Conservation (phyloP, 2,888 invertebrate genomes). For the Eristalis pertinax region DNA sequence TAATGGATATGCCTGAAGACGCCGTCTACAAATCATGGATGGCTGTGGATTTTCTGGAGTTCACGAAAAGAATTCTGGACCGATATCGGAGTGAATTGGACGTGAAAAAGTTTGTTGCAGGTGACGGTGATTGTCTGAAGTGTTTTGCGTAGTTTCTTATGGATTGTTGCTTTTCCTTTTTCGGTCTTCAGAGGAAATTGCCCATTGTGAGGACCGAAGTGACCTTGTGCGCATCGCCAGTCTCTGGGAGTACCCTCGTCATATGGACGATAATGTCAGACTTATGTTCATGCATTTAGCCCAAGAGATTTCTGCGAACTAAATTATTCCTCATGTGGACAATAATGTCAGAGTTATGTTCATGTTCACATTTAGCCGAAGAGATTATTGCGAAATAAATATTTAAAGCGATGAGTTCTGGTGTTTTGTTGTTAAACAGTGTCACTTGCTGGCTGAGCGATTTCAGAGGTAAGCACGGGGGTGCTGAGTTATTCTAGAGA, state of each 20-base stretch:
- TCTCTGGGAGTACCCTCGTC: conserved; percentile 78
- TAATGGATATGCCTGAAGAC: conserved; percentile 74
- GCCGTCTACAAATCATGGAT: conserved; percentile 78
- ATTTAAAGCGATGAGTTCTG: not conserved
- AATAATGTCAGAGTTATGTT: conserved; percentile 75
- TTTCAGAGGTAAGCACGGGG: not conserved
- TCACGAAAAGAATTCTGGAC: conserved; percentile 74
- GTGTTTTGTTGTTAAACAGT: not conserved
- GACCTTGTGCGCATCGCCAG: conserved; percentile 76
- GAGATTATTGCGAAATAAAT: conserved; percentile 74
- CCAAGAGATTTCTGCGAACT: conserved; percentile 75
- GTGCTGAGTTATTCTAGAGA: no score
- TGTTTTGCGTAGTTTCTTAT: not conserved
- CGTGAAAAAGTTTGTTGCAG: conserved; percentile 77
- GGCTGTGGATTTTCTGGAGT: conserved; percentile 75
- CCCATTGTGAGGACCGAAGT: conserved; percentile 76
- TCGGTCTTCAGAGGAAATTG: conserved; percentile 75
- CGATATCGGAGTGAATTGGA: conserved; percentile 76
- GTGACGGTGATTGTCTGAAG: conserved; percentile 72
- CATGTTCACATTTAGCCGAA: conserved; percentile 75
- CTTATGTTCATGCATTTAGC: conserved; percentile 75
- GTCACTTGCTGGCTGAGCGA: not conserved
- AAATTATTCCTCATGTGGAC: conserved; percentile 75
- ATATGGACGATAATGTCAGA: conserved; percentile 76
- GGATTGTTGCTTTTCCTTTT: not conserved